Conservation (phyloP, 2,797 vertebrate genomes). For the Phoeniculus purpureus region DNA sequence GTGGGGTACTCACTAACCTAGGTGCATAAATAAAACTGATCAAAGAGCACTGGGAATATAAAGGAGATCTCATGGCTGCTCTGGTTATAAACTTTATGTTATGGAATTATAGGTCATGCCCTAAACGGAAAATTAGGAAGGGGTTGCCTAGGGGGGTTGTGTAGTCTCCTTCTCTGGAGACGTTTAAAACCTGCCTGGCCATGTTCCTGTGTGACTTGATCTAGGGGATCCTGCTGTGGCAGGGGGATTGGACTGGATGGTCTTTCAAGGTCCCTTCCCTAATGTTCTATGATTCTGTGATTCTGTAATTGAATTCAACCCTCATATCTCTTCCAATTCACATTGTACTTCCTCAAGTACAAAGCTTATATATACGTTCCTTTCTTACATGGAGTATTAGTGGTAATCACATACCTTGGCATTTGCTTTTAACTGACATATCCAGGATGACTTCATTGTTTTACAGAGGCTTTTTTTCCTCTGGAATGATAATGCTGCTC, state of each 20-base stretch:
- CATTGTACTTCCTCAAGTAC: not conserved
- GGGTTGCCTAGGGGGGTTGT: too few species aligned
- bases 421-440: conserved; percentile 49
- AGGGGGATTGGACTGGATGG: too few species aligned
- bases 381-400: conserved; percentile 15
- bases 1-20: not conserved
- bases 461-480: conserved; percentile 46
- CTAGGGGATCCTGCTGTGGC: too few species aligned
- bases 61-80: not conserved
- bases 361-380: not conserved
- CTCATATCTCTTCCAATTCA: not conserved
- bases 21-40: not conserved
- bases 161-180: too few species aligned
- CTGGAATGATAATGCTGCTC: conserved; percentile 40
- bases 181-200: too few species aligned
- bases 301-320: conserved; percentile 8
- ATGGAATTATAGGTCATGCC: conserved; percentile 15
- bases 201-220: too few species aligned
- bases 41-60: not conserved
- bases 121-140: conserved; percentile 8
- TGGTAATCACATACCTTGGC: not conserved
- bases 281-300: too few species aligned
- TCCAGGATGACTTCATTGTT: conserved; percentile 27
- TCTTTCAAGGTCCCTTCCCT: too few species aligned
- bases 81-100: not conserved